phyloP scores from a whole-genome alignment of 2,888 invertebrate genomes.

The Alloscopus bannaensis region DNA sequence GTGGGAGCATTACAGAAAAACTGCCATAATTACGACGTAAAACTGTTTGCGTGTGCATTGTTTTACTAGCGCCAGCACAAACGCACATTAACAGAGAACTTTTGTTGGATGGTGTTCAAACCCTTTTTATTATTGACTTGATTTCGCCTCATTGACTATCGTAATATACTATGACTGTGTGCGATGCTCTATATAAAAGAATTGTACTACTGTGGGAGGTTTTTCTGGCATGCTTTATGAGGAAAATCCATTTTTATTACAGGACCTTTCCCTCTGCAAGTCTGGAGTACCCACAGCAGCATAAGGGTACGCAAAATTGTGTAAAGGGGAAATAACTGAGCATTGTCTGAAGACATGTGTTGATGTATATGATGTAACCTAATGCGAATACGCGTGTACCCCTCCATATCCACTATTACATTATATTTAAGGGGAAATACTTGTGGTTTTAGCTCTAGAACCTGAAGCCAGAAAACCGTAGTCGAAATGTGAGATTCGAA shows the following conservation, averaged over 20 bases:
- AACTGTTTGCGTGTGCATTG: background rate
- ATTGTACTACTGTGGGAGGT: background rate
- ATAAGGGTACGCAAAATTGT: background rate
- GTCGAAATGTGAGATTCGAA: slow-evolving; percentile 9
- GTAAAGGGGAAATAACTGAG: background rate
- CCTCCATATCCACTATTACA: background rate
- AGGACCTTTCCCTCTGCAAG: no score
- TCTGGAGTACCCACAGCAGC: no score
- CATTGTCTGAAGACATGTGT: background rate
- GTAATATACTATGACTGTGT: background rate
- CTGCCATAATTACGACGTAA: no score
- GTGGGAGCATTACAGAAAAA: background rate
- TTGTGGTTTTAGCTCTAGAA: background rate
- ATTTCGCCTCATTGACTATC: background rate
- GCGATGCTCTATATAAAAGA: background rate
- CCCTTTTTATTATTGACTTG: background rate
- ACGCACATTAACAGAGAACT: background rate
- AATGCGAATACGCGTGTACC: background rate
- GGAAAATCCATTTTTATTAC: slow-evolving; percentile 2
- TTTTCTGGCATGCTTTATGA: slow-evolving; percentile 2
- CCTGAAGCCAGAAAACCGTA: background rate
- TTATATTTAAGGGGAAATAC: background rate
- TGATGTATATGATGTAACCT: background rate
- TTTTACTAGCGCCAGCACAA: background rate
- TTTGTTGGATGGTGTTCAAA: background rate